A percentile compares a stretch with the other conserved stretches of the same genome.
These are phyloP conservation scores for Eubucco bourcierii DNA, from an alignment of 2,113 vertebrate genomes.

Conservation along the genomic window DNA sequence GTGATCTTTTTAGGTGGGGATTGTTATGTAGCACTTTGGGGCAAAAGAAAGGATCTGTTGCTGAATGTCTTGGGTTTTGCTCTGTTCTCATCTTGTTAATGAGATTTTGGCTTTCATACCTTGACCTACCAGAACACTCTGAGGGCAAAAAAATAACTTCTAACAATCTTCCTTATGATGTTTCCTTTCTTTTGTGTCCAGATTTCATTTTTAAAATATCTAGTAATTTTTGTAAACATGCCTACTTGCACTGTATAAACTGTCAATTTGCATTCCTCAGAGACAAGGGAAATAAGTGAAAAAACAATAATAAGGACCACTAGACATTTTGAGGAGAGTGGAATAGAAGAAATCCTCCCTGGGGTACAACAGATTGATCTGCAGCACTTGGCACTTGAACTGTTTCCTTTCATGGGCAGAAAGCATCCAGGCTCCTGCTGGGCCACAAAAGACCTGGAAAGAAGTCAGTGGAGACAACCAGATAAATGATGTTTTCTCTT, in stretches of 20 bases:
- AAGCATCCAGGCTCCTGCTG: background rate
- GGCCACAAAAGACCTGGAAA: background rate
- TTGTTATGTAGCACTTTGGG: background rate
- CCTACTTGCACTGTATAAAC: background rate
- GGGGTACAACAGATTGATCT: rapidly evolving
- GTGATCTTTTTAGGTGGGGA: background rate
- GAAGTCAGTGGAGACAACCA: rapidly evolving
- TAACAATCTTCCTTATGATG: background rate
- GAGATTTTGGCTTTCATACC: background rate
- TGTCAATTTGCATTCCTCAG: background rate
- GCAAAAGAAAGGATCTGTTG: background rate
- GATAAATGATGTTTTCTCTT: background rate
- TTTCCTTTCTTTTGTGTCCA: background rate
- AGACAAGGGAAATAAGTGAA: background rate
- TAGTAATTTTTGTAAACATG: background rate
- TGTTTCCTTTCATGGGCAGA: background rate
- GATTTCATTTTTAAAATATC: background rate
- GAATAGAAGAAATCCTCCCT: background rate
- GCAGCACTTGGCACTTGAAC: background rate
- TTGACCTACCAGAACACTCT: background rate
- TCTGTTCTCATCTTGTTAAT: background rate
- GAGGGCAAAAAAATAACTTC: background rate
- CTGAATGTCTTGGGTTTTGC: background rate
- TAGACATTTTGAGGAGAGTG: background rate
- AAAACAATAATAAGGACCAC: background rate